Evolutionary conservation across 1,140 invertebrate genomes (phyloP).

Genomic region (Megalonaias nervosa): DNA sequence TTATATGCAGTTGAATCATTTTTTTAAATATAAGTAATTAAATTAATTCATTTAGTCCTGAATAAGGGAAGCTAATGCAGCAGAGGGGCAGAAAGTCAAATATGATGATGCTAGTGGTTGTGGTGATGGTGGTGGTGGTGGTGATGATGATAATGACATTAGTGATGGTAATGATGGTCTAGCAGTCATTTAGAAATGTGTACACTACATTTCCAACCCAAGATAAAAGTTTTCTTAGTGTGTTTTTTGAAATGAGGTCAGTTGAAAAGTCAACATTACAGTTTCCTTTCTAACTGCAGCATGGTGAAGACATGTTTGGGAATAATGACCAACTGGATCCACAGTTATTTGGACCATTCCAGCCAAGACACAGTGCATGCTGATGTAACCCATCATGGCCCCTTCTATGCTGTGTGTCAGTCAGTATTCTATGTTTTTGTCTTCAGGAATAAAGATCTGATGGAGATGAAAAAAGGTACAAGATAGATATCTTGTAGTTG

Average conservation of each 20-base stretch:
- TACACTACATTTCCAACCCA: neutral
- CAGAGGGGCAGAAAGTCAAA: neutral
- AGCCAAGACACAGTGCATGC: constrained; percentile 73
- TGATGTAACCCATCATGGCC: constrained; percentile 79
- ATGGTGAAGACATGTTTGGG: constrained; percentile 78
- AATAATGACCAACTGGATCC: constrained; percentile 82
- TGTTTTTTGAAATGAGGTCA: neutral
- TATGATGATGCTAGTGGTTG: neutral
- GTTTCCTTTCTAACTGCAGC: constrained; percentile 69
- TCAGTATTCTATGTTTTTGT: constrained; percentile 91
- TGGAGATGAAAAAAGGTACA: constrained; percentile 74
- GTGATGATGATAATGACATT: constrained; percentile 1
- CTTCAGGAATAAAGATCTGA: constrained; percentile 88
- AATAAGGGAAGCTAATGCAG: no score
- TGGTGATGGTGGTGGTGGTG: no score
- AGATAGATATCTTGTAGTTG: no score
- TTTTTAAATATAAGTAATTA: no score
- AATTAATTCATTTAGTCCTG: no score
- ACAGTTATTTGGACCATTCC: constrained; percentile 80
- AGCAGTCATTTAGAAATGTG: neutral
- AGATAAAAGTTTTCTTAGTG: neutral
- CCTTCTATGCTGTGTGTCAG: constrained; percentile 93
- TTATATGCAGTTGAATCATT: no score
- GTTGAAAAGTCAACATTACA: neutral
- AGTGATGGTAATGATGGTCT: constrained; percentile 23